phyloP scores from a whole-genome alignment of 2,113 vertebrate species.

The Limanda limanda region DNA sequence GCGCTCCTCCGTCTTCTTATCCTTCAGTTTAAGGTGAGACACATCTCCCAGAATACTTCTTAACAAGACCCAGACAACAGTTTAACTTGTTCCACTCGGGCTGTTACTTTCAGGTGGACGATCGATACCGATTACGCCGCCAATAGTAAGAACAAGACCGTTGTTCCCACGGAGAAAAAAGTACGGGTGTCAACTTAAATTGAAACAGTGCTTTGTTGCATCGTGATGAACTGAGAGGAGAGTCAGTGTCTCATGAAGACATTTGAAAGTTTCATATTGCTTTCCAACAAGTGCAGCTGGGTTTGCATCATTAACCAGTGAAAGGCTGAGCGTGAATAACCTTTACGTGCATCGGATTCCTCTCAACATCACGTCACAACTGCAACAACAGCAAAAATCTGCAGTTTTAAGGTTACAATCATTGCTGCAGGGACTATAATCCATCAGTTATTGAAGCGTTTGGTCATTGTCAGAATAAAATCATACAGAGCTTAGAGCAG shows the following conservation, averaged over 20 bases:
- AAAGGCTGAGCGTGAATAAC: no score
- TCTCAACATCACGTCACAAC: no score
- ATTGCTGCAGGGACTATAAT: not conserved
- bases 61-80: slow-evolving; percentile 21
- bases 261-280: not conserved
- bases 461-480: not conserved
- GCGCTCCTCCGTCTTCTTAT: not conserved
- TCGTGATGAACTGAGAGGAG: slow-evolving; percentile 12
- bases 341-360: no score
- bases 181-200: slow-evolving; percentile 2
- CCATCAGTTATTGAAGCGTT: not conserved
- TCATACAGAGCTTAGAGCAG: not conserved
- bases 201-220: not conserved
- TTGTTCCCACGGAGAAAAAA: slow-evolving; percentile 25
- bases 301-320: no score
- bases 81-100: slow-evolving; percentile 23
- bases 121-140: slow-evolving; percentile 45
- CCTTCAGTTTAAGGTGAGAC: slow-evolving; percentile 1
- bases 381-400: no score
- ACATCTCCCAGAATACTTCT: slow-evolving; percentile 31
- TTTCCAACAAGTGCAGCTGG: no score
- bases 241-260: slow-evolving; percentile 4
- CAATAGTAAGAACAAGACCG: slow-evolving; percentile 9
- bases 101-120: slow-evolving; percentile 25
- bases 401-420: not conserved